Evolutionary conservation across 1,140 invertebrate genomes (phyloP), one percentile per base, ranked within the genome.

Genomic region (Palaemon carinicauda): DNA sequence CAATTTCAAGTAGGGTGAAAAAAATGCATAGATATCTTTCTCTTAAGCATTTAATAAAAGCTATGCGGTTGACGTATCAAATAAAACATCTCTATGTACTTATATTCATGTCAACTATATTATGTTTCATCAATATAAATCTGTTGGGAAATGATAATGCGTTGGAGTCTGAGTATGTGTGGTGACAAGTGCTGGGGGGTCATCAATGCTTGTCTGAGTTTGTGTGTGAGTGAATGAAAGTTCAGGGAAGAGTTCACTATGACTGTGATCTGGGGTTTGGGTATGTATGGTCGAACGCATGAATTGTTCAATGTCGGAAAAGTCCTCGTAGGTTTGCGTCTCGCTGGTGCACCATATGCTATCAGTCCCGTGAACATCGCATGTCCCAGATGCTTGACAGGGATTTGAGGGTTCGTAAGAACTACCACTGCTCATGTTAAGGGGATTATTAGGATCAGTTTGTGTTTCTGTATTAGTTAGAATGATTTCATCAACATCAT

Each of bases 211-310:
- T 10, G 87, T 88, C 65, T 88, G 87, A 60, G 87, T 88, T 65
- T 88, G 87, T n/a, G 87, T 85, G 53, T 88, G 81, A 12, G 82
- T 80, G 53, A 88, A 85, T 10, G 78, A 85, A 7, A 88, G 82
- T 31, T 88, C 87, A 56, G 87, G 87, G 74, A 88, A 88, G 9
- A 88, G 56, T 51, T 88, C 87, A 53, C 78, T 83, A 21, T 85
- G 82, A 27, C 78, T 80, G 50, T 88, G 60, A 74, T 88, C 87
- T 79, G 82, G 50, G 7, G 87, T 88, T 31, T 88, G 87, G 17
- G 87, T 88, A 24, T 88, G 87, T 21, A 85, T 88, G 17, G 87
- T 88, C 33, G 87, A 88, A n/a, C 87, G 80, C 78, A 88, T 85
- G 65, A 80, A 88, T 21, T 88, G 87, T 29, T 88, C 87, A 52